A percentile compares a stretch with the other conserved stretches of the same genome.
These are phyloP conservation scores for Crypturellus tataupa DNA, from an alignment of 2,797 vertebrate genomes.

Conservation along the genomic window DNA sequence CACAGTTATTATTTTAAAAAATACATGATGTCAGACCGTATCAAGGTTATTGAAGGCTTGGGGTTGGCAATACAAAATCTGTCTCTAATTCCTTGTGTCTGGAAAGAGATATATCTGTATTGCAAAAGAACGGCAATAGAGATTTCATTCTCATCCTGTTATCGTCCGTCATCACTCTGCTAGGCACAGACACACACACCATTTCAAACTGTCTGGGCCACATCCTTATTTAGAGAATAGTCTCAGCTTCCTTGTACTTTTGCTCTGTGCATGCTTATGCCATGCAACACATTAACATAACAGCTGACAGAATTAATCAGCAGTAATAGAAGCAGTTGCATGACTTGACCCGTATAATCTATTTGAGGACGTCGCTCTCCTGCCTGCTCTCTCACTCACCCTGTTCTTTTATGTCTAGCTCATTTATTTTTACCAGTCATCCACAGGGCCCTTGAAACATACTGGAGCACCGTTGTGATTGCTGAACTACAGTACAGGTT, in stretches of 20 bases:
- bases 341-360: slow-evolving; percentile 57
- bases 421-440: neutral
- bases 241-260: slow-evolving; percentile 39
- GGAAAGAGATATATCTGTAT: neutral
- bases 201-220: slow-evolving; percentile 32
- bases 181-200: slow-evolving; percentile 12
- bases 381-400: slow-evolving; percentile 22
- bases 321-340: slow-evolving; percentile 49
- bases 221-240: slow-evolving; percentile 70
- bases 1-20: slow-evolving; percentile 5
- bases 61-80: neutral
- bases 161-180: slow-evolving; percentile 24
- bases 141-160: slow-evolving; percentile 44
- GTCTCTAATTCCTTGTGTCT: neutral
- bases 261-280: neutral
- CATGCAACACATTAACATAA: slow-evolving; percentile 43
- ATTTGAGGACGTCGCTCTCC: slow-evolving; percentile 40
- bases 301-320: slow-evolving; percentile 69
- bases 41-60: neutral
- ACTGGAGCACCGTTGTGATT: neutral
- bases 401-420: slow-evolving; percentile 39
- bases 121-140: slow-evolving; percentile 21
- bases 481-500: slow-evolving; percentile 1
- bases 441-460: neutral
- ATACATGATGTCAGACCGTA: neutral